Evolutionary conservation across 2,797 vertebrate genomes (phyloP), one percentile per base, ranked within the genome.

Genomic region (Podarcis lilfordi): DNA sequence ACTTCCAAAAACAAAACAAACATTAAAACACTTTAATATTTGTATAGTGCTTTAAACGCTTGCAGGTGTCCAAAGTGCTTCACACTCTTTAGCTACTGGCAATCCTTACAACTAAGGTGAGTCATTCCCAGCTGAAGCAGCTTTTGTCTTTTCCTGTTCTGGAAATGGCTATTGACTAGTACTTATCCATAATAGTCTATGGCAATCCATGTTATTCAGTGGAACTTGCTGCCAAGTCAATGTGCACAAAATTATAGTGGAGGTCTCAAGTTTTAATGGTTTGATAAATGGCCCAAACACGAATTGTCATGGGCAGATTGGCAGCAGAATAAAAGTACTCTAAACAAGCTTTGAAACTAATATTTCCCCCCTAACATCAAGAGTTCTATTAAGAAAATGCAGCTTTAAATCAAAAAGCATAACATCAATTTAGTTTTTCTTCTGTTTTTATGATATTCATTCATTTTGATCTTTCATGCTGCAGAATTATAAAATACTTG

Each of bases 231-330:
- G 8, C 55, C 68, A 45, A 50, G 69, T 40, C 71, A 64, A 2
- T 29, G 25, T 71, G 40, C 66, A 83, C 29, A 71, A 23, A 74
- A 74, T 10, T 75, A n/a, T 35, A 64, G 6, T 9, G 9, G n/a
- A 74, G 29, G 40, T 17, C 68, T 80, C 27, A 79, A 59, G 10
- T 72, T 43, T 89, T 84, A 72, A 40, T 79, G 8, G 19, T 84
- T 69, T 79, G 76, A 89, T 85, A 80, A 89, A 74, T 74, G 17
- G 55, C 11, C 69, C 61, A 71, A 84, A 55, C 55, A 84, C 80
- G 8, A 84, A 80, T 64, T 64, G 23, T n/a, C 29, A 85, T 50
- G 40, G 11, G 19, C 79, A 82, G 45, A 82, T 84, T 80, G 25
- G 69, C 68, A 66, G 45, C 10, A 43, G n/a, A 74, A 43, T 61